Percentiles rank a stretch among this genome's conserved stretches.
Evolutionary conservation across 2,888 invertebrate species (phyloP).

Genomic region (Heteropelma amictum): DNA sequence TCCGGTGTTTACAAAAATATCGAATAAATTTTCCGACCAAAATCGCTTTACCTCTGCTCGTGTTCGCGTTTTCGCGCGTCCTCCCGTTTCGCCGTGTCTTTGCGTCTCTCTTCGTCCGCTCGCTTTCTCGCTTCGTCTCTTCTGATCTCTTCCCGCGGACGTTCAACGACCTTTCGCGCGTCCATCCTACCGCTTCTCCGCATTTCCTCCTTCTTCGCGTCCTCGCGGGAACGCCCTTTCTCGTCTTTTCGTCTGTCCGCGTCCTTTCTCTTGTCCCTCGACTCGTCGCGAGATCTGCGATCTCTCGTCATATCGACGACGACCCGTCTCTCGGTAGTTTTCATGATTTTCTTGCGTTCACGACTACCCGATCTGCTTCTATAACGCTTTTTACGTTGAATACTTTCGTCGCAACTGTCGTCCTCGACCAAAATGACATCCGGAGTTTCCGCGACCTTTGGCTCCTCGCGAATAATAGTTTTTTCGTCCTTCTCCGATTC

Average conservation of each 20-base stretch:
- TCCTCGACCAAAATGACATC: constrained; percentile 84
- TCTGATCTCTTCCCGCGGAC: constrained; percentile 73
- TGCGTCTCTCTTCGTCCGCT: constrained; percentile 74
- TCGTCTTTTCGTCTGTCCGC: constrained; percentile 71
- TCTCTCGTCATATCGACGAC: constrained; percentile 74
- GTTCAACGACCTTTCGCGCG: constrained; percentile 68
- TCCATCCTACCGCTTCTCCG: constrained; percentile 78
- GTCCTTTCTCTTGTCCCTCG: constrained; percentile 68
- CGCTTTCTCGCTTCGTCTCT: constrained; percentile 74
- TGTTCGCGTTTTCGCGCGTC: constrained; percentile 75
- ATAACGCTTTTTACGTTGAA: constrained; percentile 75
- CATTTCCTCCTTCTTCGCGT: constrained; percentile 65
- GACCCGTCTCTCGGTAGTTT: constrained; percentile 73
- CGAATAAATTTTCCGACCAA: neutral
- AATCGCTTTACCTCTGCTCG: constrained; percentile 68
- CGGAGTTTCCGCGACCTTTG: constrained; percentile 78
- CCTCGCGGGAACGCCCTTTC: constrained; percentile 66
- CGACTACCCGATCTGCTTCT: constrained; percentile 74
- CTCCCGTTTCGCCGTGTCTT: constrained; percentile 74
- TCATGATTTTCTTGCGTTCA: constrained; percentile 70
- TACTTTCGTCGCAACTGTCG: constrained; percentile 81
- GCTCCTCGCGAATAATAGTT: constrained; percentile 72
- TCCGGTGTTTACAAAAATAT: constrained; percentile 22
- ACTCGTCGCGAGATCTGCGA: constrained; percentile 66
- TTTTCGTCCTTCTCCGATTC: constrained; percentile 81